Percentiles rank a stretch among this genome's conserved stretches.
These are phyloP conservation scores for Macrosiphum euphorbiae DNA, from an alignment of 2,888 invertebrate genomes.

Conservation along the genomic window DNA sequence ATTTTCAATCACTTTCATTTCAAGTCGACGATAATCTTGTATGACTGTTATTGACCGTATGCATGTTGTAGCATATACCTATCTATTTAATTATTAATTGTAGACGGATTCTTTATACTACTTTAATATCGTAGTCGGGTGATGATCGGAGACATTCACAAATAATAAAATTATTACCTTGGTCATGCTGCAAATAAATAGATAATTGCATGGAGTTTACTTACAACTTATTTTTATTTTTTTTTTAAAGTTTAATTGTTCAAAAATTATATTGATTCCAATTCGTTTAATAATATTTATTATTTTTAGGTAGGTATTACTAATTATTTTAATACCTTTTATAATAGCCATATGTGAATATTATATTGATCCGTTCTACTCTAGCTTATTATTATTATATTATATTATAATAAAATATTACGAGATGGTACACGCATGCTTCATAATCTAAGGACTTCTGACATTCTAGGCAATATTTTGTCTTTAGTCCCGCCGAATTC, in stretches of 20 bases:
- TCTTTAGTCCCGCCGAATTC: not conserved
- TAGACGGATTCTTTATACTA: not conserved
- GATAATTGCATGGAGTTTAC: not conserved
- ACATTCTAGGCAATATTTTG: not conserved
- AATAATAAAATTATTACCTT: not conserved
- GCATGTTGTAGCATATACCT: not conserved
- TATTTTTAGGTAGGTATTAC: not conserved
- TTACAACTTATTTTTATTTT: not conserved
- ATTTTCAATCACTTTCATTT: constrained; percentile 30
- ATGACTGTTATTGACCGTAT: not conserved
- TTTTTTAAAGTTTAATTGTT: not conserved
- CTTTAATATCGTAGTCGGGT: not conserved
- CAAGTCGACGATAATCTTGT: not conserved
- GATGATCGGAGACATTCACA: not conserved
- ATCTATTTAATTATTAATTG: not conserved
- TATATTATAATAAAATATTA: constrained; percentile 1
- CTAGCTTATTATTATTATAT: not conserved
- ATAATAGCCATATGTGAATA: not conserved
- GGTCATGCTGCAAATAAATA: not conserved
- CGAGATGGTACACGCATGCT: not conserved
- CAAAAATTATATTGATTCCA: not conserved
- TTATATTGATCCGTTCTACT: not conserved
- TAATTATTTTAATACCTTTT: not conserved
- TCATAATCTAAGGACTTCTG: not conserved
- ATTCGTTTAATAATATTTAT: not conserved